Percentiles rank a stretch among this genome's conserved stretches.
These are phyloP conservation scores for Carpatolechia fugitivella DNA, from an alignment of 2,888 invertebrate genomes.

Conservation along the genomic window DNA sequence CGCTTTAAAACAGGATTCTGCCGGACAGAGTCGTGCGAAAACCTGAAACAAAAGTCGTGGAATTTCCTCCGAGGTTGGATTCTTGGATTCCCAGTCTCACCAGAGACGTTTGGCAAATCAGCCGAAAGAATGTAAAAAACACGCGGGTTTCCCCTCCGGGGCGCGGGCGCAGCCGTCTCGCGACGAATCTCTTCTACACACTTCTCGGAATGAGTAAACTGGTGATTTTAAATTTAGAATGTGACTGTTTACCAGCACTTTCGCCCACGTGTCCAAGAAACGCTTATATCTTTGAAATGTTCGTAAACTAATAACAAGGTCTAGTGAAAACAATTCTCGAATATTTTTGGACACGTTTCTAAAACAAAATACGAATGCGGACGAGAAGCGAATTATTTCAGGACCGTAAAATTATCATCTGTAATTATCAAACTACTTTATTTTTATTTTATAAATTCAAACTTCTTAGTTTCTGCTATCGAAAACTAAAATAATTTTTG, in stretches of 20 bases:
- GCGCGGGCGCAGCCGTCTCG: too few species aligned
- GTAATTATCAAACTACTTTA: too few species aligned
- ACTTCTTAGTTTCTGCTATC: too few species aligned
- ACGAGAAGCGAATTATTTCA: too few species aligned
- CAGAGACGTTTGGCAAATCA: conserved; percentile 5
- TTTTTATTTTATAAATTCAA: too few species aligned
- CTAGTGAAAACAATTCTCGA: too few species aligned
- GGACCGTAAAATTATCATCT: too few species aligned
- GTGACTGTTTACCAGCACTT: not conserved
- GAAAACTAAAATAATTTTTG: too few species aligned
- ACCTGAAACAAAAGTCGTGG: not conserved
- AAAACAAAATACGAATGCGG: too few species aligned
- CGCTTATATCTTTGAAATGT: not conserved
- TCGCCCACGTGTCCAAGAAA: not conserved
- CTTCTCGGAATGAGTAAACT: conserved; percentile 8
- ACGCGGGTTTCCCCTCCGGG: conserved; percentile 33
- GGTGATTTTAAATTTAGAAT: not conserved
- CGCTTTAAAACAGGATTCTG: not conserved
- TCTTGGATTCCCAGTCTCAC: not conserved
- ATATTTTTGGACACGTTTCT: too few species aligned
- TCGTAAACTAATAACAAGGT: too few species aligned
- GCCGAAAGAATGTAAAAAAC: conserved; percentile 18
- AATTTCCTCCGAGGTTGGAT: not conserved
- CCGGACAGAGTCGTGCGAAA: not conserved
- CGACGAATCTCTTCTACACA: conserved; percentile 13